A percentile compares a stretch with the other conserved stretches of the same genome.
Evolutionary conservation across 2,888 invertebrate genomes (phyloP).

Genomic region (Mycalesis mineus): DNA sequence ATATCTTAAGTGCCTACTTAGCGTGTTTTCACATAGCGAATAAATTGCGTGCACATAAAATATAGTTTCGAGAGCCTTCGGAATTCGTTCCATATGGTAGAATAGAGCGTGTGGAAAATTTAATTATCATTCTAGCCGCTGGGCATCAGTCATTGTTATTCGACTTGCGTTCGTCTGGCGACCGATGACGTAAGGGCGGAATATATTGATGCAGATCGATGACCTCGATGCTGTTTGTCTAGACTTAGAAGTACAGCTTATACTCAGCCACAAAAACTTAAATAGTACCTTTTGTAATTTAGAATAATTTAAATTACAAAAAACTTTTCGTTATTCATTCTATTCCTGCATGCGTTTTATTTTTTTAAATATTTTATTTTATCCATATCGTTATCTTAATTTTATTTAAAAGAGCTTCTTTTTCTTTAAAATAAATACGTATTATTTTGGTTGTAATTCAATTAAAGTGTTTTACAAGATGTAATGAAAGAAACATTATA

Average conservation of each 20-base stretch:
- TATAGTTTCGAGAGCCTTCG: conserved; percentile 42
- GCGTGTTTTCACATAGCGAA: not conserved
- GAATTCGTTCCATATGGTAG: conserved; percentile 51
- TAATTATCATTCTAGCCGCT: conserved; percentile 64
- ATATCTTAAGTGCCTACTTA: conserved; percentile 13
- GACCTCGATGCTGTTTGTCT: conserved; percentile 50
- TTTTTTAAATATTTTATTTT: too few relatives aligned
- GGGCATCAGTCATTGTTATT: conserved; percentile 65
- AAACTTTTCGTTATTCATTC: too few relatives aligned
- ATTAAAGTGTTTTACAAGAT: too few relatives aligned
- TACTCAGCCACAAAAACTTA: not conserved
- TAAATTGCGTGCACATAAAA: conserved; percentile 6
- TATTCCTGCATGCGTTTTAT: too few relatives aligned
- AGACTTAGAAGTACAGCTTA: conserved; percentile 7
- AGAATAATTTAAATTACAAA: too few relatives aligned
- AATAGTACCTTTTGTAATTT: not conserved
- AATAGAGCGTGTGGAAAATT: conserved; percentile 65
- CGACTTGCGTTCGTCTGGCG: conserved; percentile 62
- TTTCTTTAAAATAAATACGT: too few relatives aligned
- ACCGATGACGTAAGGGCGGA: conserved; percentile 62
- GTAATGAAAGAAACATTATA: too few relatives aligned
- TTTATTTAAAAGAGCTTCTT: too few relatives aligned
- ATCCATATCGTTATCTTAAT: too few relatives aligned
- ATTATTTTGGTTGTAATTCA: too few relatives aligned
- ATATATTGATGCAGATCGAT: conserved; percentile 59